Conservation (phyloP, 1,140 invertebrate genomes). For the Pogonognathellus flavescens region DNA sequence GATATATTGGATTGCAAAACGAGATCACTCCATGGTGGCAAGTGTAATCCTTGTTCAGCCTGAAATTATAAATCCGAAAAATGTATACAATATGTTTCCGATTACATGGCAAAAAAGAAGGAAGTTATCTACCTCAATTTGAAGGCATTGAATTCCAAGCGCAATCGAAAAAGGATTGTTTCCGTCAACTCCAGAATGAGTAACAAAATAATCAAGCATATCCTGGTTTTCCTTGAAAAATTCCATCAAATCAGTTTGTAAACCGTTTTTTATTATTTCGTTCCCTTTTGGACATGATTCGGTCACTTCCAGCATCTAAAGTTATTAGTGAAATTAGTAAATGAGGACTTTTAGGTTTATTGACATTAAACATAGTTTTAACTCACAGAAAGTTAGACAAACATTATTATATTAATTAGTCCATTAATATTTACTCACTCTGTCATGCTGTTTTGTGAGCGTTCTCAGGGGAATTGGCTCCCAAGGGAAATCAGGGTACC, state of each 20-base stretch:
- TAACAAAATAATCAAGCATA: no score
- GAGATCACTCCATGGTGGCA: background rate
- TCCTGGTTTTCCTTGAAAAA: background rate
- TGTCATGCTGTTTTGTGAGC: constrained; percentile 76
- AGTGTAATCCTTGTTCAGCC: background rate
- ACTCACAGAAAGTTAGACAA: background rate
- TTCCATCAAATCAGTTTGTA: no score
- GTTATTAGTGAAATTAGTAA: no score
- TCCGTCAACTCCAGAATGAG: background rate
- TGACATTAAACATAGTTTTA: background rate
- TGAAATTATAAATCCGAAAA: background rate
- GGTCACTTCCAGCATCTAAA: background rate
- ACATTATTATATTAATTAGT: background rate
- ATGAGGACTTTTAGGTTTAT: background rate
- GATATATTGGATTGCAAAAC: background rate
- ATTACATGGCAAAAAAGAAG: background rate
- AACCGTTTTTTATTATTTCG: background rate
- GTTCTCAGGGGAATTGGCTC: constrained; percentile 90
- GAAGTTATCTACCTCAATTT: no score
- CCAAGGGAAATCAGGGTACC: constrained; percentile 82
- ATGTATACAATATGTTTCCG: no score
- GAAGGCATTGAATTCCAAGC: background rate
- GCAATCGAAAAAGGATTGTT: no score
- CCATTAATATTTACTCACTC: constrained; percentile 70
- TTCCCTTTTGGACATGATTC: background rate